phyloP scores from a whole-genome alignment of 2,888 invertebrate species.

The Cylindroiulus punctatus region DNA sequence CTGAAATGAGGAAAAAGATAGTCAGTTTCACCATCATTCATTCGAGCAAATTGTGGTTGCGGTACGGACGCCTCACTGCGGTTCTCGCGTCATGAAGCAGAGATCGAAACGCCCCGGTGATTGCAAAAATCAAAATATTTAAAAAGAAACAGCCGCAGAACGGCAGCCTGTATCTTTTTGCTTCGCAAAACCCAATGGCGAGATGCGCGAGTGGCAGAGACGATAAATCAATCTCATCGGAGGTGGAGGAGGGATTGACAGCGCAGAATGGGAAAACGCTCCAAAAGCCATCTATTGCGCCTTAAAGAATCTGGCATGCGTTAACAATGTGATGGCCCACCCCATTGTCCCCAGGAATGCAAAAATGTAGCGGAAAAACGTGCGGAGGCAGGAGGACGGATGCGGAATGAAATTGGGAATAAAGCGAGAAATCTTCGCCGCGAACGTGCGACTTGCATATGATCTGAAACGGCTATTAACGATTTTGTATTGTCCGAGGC shows the following conservation, averaged over 20 bases:
- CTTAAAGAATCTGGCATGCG: conserved; percentile 20
- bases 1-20: conserved; percentile 65
- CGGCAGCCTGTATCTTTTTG: not conserved
- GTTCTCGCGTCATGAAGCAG: not conserved
- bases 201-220: not conserved
- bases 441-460: not conserved
- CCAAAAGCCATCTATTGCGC: conserved; percentile 33
- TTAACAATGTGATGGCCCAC: conserved; percentile 36
- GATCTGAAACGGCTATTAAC: conserved; percentile 8
- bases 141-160: not conserved
- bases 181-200: not conserved
- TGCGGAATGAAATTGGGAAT: conserved; percentile 4
- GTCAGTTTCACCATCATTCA: not conserved
- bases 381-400: not conserved
- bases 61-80: not conserved
- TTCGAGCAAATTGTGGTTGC: conserved; percentile 4
- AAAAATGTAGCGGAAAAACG: not conserved
- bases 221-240: conserved; percentile 34
- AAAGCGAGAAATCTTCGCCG: not conserved
- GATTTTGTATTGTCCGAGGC: not conserved
- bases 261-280: conserved; percentile 13
- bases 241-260: conserved; percentile 38
- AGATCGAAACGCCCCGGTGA: not conserved
- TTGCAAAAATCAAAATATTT: conserved; percentile 25
- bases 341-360: conserved; percentile 22